phyloP scores from a whole-genome alignment of 1,140 invertebrate species.

The Hylaeus volcanicus region DNA sequence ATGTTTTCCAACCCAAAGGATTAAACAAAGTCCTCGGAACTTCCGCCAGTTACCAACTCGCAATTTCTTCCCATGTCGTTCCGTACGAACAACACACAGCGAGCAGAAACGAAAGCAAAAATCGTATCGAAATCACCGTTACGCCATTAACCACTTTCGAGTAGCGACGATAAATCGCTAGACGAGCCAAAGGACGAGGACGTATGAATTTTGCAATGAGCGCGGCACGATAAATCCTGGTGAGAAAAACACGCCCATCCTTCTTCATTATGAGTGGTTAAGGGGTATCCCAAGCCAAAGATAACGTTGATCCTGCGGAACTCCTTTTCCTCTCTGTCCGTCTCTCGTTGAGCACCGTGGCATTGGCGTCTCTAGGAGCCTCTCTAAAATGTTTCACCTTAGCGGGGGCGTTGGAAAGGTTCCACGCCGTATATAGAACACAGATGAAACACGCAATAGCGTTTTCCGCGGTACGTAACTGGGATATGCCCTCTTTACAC shows the following conservation, averaged over 20 bases:
- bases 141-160: conserved; percentile 1
- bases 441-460: conserved; percentile 38
- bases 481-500: conserved; percentile 39
- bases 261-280: conserved; percentile 38
- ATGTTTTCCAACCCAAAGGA: no score
- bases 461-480: conserved; percentile 38
- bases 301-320: conserved; percentile 15
- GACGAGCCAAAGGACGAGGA: conserved; percentile 20
- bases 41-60: no score
- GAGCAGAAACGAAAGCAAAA: background rate
- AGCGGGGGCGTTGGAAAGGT: conserved; percentile 18
- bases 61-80: no score
- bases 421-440: conserved; percentile 13
- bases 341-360: conserved; percentile 1
- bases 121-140: conserved; percentile 1
- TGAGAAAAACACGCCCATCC: conserved; percentile 42
- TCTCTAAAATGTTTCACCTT: conserved; percentile 15
- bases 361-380: conserved; percentile 16
- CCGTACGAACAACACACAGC: no score
- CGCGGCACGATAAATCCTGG: conserved; percentile 26
- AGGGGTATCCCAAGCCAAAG: conserved; percentile 15
- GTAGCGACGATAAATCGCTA: conserved; percentile 18
- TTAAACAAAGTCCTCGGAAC: no score
- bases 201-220: conserved; percentile 21
- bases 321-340: background rate